These are phyloP conservation scores for Hapalemur alaotrensis DNA, from an alignment of 2,797 vertebrate species.

Conservation along the genomic window DNA sequence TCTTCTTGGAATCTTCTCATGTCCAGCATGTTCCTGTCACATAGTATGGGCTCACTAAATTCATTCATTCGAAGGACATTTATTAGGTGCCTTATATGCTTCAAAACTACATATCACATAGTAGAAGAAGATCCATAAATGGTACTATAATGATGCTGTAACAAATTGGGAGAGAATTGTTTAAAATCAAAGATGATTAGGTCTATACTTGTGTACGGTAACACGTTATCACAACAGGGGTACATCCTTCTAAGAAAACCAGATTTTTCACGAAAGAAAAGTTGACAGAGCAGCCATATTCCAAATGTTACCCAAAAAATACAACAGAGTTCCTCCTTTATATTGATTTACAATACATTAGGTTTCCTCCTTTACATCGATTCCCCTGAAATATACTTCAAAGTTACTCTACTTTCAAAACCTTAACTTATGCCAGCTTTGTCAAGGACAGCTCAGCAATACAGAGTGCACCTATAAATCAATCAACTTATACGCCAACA, in stretches of 20 bases:
- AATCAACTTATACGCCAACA: not conserved
- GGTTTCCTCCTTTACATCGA: not conserved
- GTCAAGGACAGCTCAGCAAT: not conserved
- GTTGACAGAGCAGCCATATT: not conserved
- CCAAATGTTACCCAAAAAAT: not conserved
- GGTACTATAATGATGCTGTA: not conserved
- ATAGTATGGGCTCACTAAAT: not conserved
- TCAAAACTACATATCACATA: not conserved
- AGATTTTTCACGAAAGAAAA: not conserved
- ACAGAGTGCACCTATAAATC: not conserved
- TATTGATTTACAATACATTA: not conserved
- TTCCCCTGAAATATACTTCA: not conserved
- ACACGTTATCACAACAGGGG: not conserved
- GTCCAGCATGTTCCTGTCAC: not conserved
- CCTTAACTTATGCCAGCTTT: not conserved
- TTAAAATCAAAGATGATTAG: not conserved
- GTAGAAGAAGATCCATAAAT: not conserved
- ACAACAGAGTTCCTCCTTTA: not conserved
- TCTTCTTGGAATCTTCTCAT: not conserved
- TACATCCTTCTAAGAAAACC: not conserved
- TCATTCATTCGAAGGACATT: not conserved
- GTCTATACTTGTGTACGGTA: not conserved
- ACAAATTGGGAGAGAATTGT: not conserved
- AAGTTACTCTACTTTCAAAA: not conserved
- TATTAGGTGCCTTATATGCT: not conserved